Conservation (phyloP, 2,888 invertebrate species). For the Camponotus fellah region DNA sequence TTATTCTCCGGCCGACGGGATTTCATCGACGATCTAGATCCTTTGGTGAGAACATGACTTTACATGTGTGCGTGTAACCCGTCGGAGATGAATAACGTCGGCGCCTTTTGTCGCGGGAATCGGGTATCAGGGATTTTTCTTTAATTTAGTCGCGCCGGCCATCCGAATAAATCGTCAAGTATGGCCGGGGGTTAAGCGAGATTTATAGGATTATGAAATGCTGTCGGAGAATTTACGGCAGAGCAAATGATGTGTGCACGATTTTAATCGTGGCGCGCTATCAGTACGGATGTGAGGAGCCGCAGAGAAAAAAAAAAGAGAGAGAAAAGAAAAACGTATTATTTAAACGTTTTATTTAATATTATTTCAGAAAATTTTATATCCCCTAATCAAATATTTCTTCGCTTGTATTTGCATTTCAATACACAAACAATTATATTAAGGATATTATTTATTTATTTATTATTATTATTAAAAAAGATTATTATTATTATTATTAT, state of each 20-base stretch:
- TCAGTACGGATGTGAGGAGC: neutral
- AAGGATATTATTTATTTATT: neutral
- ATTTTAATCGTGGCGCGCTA: conserved; percentile 14
- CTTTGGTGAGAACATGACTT: neutral
- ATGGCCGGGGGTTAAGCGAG: conserved; percentile 42
- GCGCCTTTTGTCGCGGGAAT: conserved; percentile 43
- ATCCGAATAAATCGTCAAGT: conserved; percentile 48
- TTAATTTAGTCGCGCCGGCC: conserved; percentile 42
- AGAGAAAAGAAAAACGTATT: neutral
- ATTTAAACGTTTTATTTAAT: conserved; percentile 6
- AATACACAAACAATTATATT: neutral
- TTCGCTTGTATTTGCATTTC: neutral
- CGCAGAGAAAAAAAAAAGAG: neutral
- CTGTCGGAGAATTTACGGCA: conserved; percentile 42
- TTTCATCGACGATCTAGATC: conserved; percentile 2
- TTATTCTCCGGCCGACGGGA: neutral
- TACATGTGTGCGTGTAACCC: conserved; percentile 1
- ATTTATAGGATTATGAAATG: conserved; percentile 44
- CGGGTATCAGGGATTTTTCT: conserved; percentile 44
- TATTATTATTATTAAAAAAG: neutral
- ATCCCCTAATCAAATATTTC: neutral
- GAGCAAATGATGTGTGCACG: conserved; percentile 28
- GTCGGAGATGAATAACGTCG: conserved; percentile 39
- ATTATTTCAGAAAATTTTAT: too few relatives aligned
- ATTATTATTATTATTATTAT: neutral